Conservation (phyloP, 2,888 invertebrate genomes). For the Xestia xanthographa region DNA sequence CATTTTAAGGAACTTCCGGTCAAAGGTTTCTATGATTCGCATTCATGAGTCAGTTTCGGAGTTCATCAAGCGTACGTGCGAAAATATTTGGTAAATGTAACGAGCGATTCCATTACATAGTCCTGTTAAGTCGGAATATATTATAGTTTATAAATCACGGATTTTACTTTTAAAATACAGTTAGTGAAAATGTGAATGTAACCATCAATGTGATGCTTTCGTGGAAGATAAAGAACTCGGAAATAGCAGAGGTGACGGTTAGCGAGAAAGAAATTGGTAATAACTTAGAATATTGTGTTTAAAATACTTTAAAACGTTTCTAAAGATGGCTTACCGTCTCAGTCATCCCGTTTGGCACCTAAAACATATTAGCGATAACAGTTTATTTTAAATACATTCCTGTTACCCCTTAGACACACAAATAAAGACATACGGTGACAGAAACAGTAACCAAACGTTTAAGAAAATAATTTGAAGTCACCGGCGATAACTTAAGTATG, state of each 20-base stretch:
- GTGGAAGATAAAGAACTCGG: slow-evolving; percentile 23
- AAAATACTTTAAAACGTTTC: slow-evolving; percentile 11
- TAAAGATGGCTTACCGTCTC: neutral
- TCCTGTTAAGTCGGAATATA: slow-evolving; percentile 68
- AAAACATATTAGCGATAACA: slow-evolving; percentile 24
- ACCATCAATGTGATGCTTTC: slow-evolving; percentile 54
- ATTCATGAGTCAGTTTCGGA: slow-evolving; percentile 76
- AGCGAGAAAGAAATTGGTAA: neutral
- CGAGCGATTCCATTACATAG: slow-evolving; percentile 71
- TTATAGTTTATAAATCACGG: slow-evolving; percentile 68
- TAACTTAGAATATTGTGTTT: slow-evolving; percentile 12
- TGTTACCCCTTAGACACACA: neutral
- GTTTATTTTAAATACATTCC: neutral
- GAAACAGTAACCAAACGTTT: neutral
- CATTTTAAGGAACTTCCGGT: slow-evolving; percentile 47
- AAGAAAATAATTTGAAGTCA: neutral
- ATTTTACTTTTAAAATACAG: slow-evolving; percentile 62
- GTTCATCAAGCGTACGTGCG: slow-evolving; percentile 76
- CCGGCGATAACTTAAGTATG: neutral
- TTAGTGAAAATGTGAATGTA: slow-evolving; percentile 55
- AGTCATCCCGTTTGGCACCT: neutral
- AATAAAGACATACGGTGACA: slow-evolving; percentile 2
- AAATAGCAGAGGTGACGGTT: neutral
- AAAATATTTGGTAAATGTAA: slow-evolving; percentile 68
- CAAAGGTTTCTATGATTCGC: slow-evolving; percentile 54